Base-by-base conservation (phyloP, 2,888 invertebrate species). In the Torymus auratus region DNA sequence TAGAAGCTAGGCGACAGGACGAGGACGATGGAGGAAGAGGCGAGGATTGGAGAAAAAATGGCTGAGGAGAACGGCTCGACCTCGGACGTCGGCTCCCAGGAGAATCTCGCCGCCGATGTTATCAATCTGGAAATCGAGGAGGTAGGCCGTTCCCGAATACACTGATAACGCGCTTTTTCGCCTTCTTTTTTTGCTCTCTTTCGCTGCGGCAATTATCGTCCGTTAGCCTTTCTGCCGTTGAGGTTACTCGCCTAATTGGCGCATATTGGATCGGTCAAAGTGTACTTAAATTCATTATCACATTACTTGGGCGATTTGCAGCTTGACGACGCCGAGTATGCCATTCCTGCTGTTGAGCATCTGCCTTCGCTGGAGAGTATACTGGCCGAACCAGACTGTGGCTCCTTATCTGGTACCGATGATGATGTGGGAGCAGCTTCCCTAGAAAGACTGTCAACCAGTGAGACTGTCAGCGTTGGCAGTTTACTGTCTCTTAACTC, bases 241-340 rank as follows among this genome's bases (percentile, higher is more conserved):
- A 60, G 58, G 61, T 62, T 73, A 73, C 62, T 52, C 12, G 15
- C 1, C 10, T 58, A 20, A 75, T 68, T 75, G 50, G 17, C 41
- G 15, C 4, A 62, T 61, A 41, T 41, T 41, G 41, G 41, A 41
- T 64, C 0, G 23, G 53, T 23, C 53, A 77, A 17, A 20, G 17
- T 53, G 41, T 58, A 13, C 12, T 41, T 67, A 53, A 73, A 10
- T 55, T 60, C 14, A 17, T 70, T 12, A 41, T 17, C 73, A 67
- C 0, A 12, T 60, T 77, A 1, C 77, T 77, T 41, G 41, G 41
- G 7, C 41, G 41, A 41, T 92, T 41, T 92, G 75, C 86, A 96
- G 96, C 91, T 96, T 84, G 96, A 96, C 90, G 96, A 96, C 92
- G 93, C 93, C 69, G 96, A 96, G 89, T 96, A 95, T 91, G 95